phyloP scores from a whole-genome alignment of 2,113 vertebrate genomes.

The Ardeotis arabs region DNA sequence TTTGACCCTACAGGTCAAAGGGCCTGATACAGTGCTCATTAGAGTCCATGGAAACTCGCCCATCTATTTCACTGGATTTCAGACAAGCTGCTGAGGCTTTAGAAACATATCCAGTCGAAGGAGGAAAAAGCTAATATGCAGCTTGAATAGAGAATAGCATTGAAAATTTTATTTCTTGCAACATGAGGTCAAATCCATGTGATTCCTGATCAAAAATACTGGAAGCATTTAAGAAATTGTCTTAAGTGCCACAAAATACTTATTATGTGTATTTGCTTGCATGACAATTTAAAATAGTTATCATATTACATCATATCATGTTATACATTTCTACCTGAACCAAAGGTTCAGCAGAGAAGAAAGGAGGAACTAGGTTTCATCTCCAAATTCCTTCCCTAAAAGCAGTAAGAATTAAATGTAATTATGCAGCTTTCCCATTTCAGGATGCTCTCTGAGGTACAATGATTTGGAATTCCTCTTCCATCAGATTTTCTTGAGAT shows the following conservation, averaged over 20 bases:
- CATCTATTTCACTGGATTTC: background rate
- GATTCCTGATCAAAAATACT: background rate
- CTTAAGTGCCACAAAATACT: background rate
- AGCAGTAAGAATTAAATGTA: background rate
- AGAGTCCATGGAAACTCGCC: background rate
- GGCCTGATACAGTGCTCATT: background rate
- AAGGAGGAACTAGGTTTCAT: background rate
- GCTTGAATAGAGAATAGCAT: background rate
- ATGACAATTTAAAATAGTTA: background rate
- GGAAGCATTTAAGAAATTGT: background rate
- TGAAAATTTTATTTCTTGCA: background rate
- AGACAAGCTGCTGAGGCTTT: background rate
- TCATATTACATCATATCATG: background rate
- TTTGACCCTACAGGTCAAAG: background rate
- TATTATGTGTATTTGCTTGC: background rate
- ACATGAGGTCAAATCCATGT: background rate
- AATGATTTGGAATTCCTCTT: background rate
- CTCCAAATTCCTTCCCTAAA: background rate
- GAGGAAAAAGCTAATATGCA: background rate
- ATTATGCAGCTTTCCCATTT: background rate
- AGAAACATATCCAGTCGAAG: background rate
- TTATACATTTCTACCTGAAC: background rate
- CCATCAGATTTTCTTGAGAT: background rate
- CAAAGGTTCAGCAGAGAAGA: background rate
- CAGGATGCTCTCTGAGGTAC: background rate